Conservation (phyloP, 1,140 invertebrate genomes). For the Idris sp. region DNA sequence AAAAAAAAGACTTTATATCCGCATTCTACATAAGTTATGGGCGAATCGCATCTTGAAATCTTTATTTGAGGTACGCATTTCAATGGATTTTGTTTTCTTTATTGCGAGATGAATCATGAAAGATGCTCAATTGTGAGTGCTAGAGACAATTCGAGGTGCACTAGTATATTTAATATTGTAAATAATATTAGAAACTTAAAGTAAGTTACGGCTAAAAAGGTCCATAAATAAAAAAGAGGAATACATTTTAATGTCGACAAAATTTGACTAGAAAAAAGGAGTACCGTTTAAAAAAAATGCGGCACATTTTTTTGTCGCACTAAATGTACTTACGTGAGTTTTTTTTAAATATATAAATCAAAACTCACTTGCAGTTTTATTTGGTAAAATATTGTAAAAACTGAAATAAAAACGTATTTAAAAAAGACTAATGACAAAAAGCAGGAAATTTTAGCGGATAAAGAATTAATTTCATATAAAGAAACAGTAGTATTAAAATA, state of each 20-base stretch:
- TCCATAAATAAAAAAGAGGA: constrained; percentile 20
- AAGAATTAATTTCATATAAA: background rate
- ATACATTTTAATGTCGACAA: constrained; percentile 13
- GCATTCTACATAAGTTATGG: constrained; percentile 40
- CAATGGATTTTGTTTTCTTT: constrained; percentile 23
- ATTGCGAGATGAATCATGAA: constrained; percentile 28
- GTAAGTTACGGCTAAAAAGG: constrained; percentile 47
- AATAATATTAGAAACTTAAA: constrained; percentile 46
- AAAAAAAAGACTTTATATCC: constrained; percentile 46
- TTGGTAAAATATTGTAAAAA: constrained; percentile 42
- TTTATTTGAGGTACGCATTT: constrained; percentile 36
- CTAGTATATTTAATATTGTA: constrained; percentile 65
- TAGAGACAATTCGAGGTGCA: constrained; percentile 49
- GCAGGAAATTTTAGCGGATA: background rate
- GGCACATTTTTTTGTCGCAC: constrained; percentile 26
- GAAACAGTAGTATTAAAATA: no score
- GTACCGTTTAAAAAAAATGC: constrained; percentile 23
- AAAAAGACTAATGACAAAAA: constrained; percentile 25
- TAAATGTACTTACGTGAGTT: constrained; percentile 53
- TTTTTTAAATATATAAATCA: no score
- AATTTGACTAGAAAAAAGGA: constrained; percentile 15
- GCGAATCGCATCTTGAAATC: constrained; percentile 13
- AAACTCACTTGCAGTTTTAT: constrained; percentile 28
- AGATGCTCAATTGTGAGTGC: constrained; percentile 62
- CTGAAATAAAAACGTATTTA: constrained; percentile 34